Percentiles rank a stretch among this genome's conserved stretches.
These are phyloP conservation scores for Sesamia nonagrioides DNA, from an alignment of 1,140 invertebrate genomes.

Conservation along the genomic window DNA sequence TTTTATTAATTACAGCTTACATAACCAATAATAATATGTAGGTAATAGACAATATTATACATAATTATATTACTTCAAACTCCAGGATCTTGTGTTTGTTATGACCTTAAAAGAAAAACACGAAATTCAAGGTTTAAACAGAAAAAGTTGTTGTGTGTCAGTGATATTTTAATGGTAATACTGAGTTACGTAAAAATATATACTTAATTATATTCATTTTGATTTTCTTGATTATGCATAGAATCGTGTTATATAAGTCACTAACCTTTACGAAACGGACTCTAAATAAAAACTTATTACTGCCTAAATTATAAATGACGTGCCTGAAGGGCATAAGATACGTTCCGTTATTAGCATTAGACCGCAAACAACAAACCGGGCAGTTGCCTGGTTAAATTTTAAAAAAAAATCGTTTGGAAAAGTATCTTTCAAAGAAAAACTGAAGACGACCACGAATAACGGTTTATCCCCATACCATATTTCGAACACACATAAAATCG, in stretches of 20 bases:
- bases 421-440: too few relatives aligned
- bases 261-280: conserved; percentile 4
- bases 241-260: not conserved
- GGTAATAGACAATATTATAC: too few relatives aligned
- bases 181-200: not conserved
- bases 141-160: not conserved
- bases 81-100: not conserved
- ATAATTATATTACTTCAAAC: not conserved
- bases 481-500: too few relatives aligned
- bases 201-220: not conserved
- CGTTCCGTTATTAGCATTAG: not conserved
- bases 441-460: too few relatives aligned
- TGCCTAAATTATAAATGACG: not conserved
- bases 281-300: not conserved
- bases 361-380: too few relatives aligned
- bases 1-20: too few relatives aligned
- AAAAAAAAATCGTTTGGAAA: too few relatives aligned
- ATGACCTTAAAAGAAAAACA: conserved; percentile 6
- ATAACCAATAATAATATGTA: too few relatives aligned
- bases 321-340: not conserved
- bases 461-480: too few relatives aligned
- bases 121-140: not conserved
- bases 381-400: too few relatives aligned
- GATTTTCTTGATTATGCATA: not conserved
- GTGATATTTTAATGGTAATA: not conserved